Percentiles rank a stretch among this genome's conserved stretches.
Conservation (phyloP, 2,113 vertebrate species). For the Phocoena phocoena region DNA sequence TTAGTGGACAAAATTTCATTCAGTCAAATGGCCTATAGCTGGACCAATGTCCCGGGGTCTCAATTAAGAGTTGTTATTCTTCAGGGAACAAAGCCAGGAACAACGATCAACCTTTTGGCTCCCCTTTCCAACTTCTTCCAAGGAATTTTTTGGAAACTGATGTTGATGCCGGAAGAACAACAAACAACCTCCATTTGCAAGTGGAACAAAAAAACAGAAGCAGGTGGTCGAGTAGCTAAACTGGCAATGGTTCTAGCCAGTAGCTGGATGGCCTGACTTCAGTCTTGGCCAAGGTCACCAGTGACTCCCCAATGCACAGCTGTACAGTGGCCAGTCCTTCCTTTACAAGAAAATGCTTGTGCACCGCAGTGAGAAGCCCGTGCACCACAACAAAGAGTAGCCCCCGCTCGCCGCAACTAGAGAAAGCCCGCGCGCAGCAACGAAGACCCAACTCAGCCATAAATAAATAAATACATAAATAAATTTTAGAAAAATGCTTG, state of each 20-base stretch:
- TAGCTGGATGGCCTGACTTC: conserved; percentile 73
- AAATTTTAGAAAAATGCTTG: neutral
- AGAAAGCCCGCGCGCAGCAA: too few species aligned
- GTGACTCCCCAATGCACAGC: conserved; percentile 2
- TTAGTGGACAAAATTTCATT: neutral
- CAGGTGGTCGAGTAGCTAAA: conserved; percentile 79
- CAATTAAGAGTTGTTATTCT: conserved; percentile 11
- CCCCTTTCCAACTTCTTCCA: neutral
- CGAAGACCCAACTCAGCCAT: too few species aligned
- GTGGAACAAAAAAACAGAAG: conserved; percentile 80
- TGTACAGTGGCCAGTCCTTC: conserved; percentile 47
- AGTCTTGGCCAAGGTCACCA: conserved; percentile 66
- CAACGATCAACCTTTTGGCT: neutral
- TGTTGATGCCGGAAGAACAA: conserved; percentile 63
- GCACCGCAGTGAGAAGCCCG: too few species aligned
- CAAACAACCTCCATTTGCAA: conserved; percentile 75
- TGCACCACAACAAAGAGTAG: too few species aligned
- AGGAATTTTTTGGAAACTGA: conserved; percentile 7
- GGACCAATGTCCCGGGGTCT: neutral
- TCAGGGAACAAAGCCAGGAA: conserved; percentile 46
- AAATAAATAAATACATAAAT: too few species aligned
- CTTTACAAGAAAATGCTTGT: neutral
- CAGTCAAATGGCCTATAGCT: neutral
- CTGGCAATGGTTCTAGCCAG: conserved; percentile 73
- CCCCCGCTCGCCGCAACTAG: too few species aligned